Base-by-base conservation (phyloP, 2,797 vertebrate species). In the Sebastes taczanowskii region DNA sequence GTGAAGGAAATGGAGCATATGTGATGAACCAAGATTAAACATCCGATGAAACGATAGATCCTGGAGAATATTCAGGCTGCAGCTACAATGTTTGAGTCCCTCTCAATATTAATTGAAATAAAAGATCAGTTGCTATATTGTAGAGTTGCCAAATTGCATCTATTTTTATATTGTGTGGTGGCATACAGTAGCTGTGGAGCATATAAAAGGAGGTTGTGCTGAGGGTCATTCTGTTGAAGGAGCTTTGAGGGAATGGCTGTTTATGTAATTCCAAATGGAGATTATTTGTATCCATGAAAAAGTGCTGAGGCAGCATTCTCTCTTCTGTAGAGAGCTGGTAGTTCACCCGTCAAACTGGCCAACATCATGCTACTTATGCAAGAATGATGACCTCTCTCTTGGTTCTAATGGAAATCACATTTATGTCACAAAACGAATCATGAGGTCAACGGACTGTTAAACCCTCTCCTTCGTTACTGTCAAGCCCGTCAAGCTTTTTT, bases 1-100 rank as follows among this genome's bases (percentile, higher is more conserved):
- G 87, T 77, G 67, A 85, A 46, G 74, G 58, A 80, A 88, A 88
- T 81, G 58, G 77, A 80, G 77, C 60, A 73, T 77, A 86, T 80
- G 80, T 55, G 69, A 73, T 68, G 65, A 38, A 60, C 56, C 18
- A 82, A 81, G 78, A 87, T 86, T 84, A 91, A 91, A 89, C 72
- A 58, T 75, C 53, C 53, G 77, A 86, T 79, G 52, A 89, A 82
- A 85, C 27, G 13, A 90, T 61, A 75, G 63, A 80, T 88, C 81
- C 11, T 9, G 23, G 35, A 80, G 52, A 81, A 59, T 42, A 82
- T 87, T 82, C 65, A 85, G 53, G 35, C 62, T 60, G 25, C 27
- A 46, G 58, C 61, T 16, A 13, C n/a, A 66, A 5, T 20, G 25
- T 30, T 14, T 68, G 55, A 16, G 6, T 77, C 59, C n/a, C 38